Conservation (phyloP, 1,140 invertebrate genomes). For the Conus ventricosus region DNA sequence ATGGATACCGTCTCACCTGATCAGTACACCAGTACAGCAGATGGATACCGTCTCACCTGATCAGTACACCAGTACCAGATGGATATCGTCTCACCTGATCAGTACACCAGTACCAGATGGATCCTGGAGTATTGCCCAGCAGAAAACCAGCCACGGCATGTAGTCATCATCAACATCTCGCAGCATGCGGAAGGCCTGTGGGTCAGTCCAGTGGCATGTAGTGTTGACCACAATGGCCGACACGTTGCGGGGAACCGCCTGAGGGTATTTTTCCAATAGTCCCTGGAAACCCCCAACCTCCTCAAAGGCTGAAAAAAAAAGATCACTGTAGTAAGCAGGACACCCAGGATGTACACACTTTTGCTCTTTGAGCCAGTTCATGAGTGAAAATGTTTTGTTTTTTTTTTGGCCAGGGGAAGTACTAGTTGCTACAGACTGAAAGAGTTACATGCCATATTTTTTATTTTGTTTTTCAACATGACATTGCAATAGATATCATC, state of each 20-base stretch:
- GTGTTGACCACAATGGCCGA: constrained; percentile 53
- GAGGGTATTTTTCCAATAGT: constrained; percentile 74
- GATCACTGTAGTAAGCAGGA: neutral
- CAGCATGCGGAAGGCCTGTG: constrained; percentile 77
- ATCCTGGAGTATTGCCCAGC: constrained; percentile 77
- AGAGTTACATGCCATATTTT: no score
- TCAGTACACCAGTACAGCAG: no score
- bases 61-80: no score
- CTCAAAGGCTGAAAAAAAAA: constrained; percentile 62
- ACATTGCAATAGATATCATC: no score
- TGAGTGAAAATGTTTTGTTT: no score
- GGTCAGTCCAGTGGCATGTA: constrained; percentile 67
- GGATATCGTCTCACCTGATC: constrained; percentile 76
- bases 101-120: constrained; percentile 80
- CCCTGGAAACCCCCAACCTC: constrained; percentile 76
- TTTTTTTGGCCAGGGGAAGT: no score
- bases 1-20: no score
- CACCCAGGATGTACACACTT: no score
- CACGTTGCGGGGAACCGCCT: constrained; percentile 70
- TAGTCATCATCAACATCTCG: constrained; percentile 69
- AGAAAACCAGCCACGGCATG: constrained; percentile 77
- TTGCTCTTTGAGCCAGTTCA: no score
- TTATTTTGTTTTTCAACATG: no score
- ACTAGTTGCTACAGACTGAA: no score
- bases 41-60: no score